Evolutionary conservation across 2,888 invertebrate species (phyloP).

Genomic region (Watsonalla binaria): DNA sequence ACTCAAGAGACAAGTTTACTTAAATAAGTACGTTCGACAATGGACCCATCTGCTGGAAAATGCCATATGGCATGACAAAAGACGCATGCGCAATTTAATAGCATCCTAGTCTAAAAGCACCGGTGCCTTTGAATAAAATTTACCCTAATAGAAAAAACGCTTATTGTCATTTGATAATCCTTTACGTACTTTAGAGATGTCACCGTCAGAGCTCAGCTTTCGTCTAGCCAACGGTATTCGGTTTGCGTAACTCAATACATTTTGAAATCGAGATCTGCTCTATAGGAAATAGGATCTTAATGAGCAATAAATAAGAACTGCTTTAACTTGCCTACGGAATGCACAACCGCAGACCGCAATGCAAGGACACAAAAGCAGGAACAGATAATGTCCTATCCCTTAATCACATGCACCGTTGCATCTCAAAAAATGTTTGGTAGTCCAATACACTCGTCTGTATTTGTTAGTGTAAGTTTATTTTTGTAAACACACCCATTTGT

Average conservation of each 20-base stretch:
- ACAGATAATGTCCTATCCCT: conserved; percentile 74
- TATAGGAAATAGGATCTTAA: conserved; percentile 31
- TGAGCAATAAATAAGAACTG: conserved; percentile 35
- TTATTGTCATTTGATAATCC: conserved; percentile 77
- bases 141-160: conserved; percentile 57
- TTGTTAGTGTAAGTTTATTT: conserved; percentile 62
- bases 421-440: conserved; percentile 69
- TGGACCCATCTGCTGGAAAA: conserved; percentile 71
- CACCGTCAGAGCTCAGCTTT: conserved; percentile 75
- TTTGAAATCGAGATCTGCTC: conserved; percentile 26
- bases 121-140: conserved; percentile 60
- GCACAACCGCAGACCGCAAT: conserved; percentile 68
- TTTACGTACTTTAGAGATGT: conserved; percentile 74
- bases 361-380: conserved; percentile 67
- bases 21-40: conserved; percentile 49
- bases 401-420: conserved; percentile 77
- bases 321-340: conserved; percentile 32
- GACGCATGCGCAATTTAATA: conserved; percentile 76
- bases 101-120: conserved; percentile 68
- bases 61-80: conserved; percentile 72
- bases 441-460: conserved; percentile 54
- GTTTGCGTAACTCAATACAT: conserved; percentile 77
- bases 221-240: conserved; percentile 68
- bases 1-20: conserved; percentile 42
- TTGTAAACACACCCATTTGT: conserved; percentile 49